Evolutionary conservation across 2,797 vertebrate species (phyloP).

Genomic region (Gymnothorax reevesii): DNA sequence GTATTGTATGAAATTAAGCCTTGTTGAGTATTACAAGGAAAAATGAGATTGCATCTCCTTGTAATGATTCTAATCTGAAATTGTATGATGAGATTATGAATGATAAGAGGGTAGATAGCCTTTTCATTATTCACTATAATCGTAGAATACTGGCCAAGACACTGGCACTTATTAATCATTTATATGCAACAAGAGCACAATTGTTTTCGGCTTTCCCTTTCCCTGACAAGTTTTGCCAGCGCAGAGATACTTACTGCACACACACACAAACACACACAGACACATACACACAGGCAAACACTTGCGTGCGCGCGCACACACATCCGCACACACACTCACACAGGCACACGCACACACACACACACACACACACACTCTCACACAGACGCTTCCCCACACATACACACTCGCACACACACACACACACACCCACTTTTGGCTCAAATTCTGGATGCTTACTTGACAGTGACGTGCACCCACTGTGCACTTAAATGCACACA

Average conservation of each 20-base stretch:
- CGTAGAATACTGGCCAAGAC: not conserved
- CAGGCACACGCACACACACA: too few species aligned
- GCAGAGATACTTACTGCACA: not conserved
- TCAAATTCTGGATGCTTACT: not conserved
- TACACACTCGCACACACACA: not conserved
- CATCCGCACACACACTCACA: not conserved
- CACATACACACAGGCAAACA: not conserved
- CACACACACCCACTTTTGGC: not conserved
- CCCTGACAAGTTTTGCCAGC: not conserved
- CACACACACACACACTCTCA: not conserved
- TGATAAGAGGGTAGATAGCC: not conserved
- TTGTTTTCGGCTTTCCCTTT: not conserved
- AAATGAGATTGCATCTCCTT: not conserved
- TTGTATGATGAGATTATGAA: not conserved
- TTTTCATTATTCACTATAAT: slow-evolving; percentile 1
- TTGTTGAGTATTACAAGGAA: not conserved
- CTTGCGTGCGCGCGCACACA: not conserved
- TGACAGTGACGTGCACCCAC: not conserved
- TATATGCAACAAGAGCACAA: not conserved
- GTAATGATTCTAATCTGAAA: not conserved
- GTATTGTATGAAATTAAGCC: not conserved
- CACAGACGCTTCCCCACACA: not conserved
- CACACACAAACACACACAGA: not conserved
- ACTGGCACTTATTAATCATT: not conserved
- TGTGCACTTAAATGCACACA: not conserved